Evolutionary conservation across 2,888 invertebrate species (phyloP).

Genomic region (Drosophila fungiperda): DNA sequence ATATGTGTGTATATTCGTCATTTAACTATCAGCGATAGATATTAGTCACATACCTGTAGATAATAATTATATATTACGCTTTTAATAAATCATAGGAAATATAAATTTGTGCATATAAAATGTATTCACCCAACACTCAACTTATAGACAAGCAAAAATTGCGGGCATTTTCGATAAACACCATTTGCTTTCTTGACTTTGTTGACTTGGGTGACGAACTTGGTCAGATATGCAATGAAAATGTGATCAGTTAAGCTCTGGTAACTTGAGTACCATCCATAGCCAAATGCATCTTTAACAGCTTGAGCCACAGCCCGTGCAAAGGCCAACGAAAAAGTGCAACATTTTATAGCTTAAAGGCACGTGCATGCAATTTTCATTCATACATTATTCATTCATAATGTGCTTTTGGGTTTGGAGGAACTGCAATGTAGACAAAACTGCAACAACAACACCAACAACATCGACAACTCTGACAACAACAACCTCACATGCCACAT

Average conservation of each 20-base stretch:
- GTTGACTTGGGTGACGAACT: conserved; percentile 54
- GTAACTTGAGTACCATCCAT: conserved; percentile 48
- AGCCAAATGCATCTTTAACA: conserved; percentile 48
- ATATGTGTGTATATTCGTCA: neutral
- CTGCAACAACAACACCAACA: conserved; percentile 30
- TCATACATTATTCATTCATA: conserved; percentile 83
- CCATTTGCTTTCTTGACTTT: conserved; percentile 5
- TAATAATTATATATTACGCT: neutral
- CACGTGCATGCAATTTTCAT: conserved; percentile 83
- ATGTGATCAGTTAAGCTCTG: conserved; percentile 49
- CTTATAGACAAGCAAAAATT: neutral
- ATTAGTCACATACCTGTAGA: neutral
- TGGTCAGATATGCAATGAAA: conserved; percentile 44
- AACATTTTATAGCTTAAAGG: conserved; percentile 79
- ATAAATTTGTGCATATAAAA: neutral
- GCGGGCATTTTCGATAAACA: neutral
- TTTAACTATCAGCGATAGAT: neutral
- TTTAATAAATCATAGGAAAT: neutral
- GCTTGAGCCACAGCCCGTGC: conserved; percentile 18
- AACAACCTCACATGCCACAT: conserved; percentile 32
- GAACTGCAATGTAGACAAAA: conserved; percentile 46
- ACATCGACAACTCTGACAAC: conserved; percentile 16
- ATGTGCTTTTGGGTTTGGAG: conserved; percentile 65
- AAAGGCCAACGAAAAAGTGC: conserved; percentile 53
- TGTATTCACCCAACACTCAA: neutral